Base-by-base conservation (phyloP, 2,888 invertebrate species). In the Cephus pygmeus region DNA sequence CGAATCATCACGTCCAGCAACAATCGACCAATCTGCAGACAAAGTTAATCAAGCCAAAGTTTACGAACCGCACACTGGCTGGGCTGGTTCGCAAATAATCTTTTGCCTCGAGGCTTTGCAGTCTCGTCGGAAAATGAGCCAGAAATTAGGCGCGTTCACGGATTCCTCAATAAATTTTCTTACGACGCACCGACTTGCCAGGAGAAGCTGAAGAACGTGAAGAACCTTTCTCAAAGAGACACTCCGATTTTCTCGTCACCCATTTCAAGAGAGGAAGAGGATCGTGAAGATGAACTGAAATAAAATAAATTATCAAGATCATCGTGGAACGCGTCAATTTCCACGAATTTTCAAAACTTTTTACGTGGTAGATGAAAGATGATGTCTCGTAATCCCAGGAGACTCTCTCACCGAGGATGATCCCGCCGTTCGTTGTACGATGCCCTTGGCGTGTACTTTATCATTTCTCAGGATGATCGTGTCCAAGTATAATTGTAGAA, bases 71-170 rank as follows among this genome's bases (percentile, higher is more conserved):
- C 35, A 75, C 86, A 78, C 77, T 87, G 56, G 85, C 85, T 79
- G 83, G 85, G n/a, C 76, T 87, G 76, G 87, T 87, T 40, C 84
- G 87, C 69, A 87, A 87, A 87, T 87, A 87, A 86, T 87, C 83
- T 77, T 82, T 84, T 68, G 84, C 82, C 79, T 77, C 82, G 83
- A 84, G 84, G 82, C 85, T 85, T 40, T 82, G 82, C 73, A 79
- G 83, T 86, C 84, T 84, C 86, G 83, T 85, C 79, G 80, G 81
- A 80, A 85, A 83, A 78, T 84, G 56, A 56, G 56, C 56, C 9
- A 56, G 56, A 56, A 56, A 56, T 56, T 56, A 56, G 56, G 23
- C 56, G 56, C 56, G 56, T 56, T 56, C 56, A 23, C 9, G 56
- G 56, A 56, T 56, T 56, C 23, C 23, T 56, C 56, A 56, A 56